Percentiles rank a stretch among this genome's conserved stretches.
Evolutionary conservation across 2,888 invertebrate species (phyloP).

Genomic region (Trichacis sp.): DNA sequence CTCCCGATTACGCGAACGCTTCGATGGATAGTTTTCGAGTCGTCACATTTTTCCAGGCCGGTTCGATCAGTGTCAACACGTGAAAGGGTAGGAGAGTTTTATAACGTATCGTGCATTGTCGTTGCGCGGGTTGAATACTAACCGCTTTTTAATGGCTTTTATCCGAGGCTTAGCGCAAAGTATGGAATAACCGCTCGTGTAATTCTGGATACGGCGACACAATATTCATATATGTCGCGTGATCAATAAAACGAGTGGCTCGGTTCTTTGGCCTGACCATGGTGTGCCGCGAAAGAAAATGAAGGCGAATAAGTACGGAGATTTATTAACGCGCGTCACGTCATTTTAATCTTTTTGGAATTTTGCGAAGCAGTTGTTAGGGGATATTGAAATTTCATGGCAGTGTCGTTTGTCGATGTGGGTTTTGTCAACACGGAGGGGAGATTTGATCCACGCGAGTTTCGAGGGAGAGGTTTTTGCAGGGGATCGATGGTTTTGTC

Average conservation of each 20-base stretch:
- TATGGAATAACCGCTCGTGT: no score
- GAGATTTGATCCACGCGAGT: no score
- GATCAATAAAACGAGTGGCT: not conserved
- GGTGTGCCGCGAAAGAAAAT: not conserved
- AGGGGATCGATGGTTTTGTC: no score
- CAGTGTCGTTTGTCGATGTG: not conserved
- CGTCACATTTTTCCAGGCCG: not conserved
- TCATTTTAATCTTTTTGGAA: not conserved
- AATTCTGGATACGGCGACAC: not conserved
- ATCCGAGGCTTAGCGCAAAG: no score
- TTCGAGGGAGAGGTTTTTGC: no score
- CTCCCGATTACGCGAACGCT: not conserved
- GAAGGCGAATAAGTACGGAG: not conserved
- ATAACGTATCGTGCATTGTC: no score
- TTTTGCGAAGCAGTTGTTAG: not conserved
- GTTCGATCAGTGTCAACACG: not conserved
- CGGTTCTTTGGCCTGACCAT: not conserved
- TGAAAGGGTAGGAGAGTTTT: not conserved
- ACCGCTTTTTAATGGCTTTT: no score
- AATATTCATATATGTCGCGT: not conserved
- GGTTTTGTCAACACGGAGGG: not conserved
- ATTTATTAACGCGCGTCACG: not conserved
- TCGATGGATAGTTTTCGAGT: not conserved
- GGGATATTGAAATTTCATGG: not conserved
- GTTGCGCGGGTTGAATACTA: no score